Conservation (phyloP, 1,140 invertebrate genomes). For the Trichogramma pretiosum region DNA sequence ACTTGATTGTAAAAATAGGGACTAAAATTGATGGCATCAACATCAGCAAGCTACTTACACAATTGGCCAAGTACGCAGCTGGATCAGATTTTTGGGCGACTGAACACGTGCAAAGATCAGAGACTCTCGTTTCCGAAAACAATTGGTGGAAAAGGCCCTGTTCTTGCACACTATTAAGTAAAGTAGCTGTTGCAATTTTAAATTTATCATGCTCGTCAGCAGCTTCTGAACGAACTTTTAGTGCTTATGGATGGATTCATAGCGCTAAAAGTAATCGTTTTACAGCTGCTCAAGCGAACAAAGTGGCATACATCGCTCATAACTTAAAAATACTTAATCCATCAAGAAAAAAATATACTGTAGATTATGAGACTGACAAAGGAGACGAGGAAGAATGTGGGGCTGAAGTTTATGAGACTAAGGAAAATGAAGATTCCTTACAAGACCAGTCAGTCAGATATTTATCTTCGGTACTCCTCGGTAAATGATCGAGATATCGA, state of each 20-base stretch:
- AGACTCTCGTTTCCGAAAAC: not conserved
- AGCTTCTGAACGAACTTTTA: slow-evolving; percentile 19
- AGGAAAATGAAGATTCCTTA: no score
- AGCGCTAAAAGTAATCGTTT: slow-evolving; percentile 19
- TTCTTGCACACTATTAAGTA: slow-evolving; percentile 9
- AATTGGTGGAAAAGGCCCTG: slow-evolving; percentile 19
- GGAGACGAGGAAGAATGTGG: not conserved
- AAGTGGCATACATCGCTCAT: slow-evolving; percentile 19
- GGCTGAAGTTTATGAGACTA: not conserved
- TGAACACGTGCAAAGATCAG: slow-evolving; percentile 11
- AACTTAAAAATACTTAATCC: slow-evolving; percentile 16
- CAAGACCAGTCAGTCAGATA: not conserved
- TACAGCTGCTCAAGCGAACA: slow-evolving; percentile 11
- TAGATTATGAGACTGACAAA: slow-evolving; percentile 20
- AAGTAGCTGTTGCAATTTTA: slow-evolving; percentile 14
- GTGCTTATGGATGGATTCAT: slow-evolving; percentile 22
- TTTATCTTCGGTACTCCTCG: not conserved
- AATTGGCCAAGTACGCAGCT: slow-evolving; percentile 10
- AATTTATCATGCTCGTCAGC: slow-evolving; percentile 13
- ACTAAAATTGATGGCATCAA: slow-evolving; percentile 9
- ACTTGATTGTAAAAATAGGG: slow-evolving; percentile 12
- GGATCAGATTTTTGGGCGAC: slow-evolving; percentile 12
- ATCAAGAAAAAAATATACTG: slow-evolving; percentile 5
- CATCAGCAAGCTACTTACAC: slow-evolving; percentile 27
- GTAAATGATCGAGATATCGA: no score